Percentiles rank a stretch among this genome's conserved stretches.
Conservation (phyloP, 2,113 vertebrate species). For the Pithys albifrons region DNA sequence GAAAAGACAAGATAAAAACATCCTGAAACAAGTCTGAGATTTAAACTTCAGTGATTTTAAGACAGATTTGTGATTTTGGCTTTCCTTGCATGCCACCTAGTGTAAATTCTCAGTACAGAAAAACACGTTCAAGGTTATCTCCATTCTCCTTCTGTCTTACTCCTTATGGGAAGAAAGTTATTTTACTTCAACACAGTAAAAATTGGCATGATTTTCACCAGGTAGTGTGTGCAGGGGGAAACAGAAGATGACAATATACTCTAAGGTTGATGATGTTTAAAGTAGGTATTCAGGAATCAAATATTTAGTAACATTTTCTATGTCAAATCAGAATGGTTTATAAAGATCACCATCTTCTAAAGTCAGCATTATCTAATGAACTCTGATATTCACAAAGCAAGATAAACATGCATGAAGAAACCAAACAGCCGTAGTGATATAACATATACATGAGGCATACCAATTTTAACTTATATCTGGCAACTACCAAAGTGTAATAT, state of each 20-base stretch:
- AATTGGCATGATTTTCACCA: background rate
- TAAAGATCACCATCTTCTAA: background rate
- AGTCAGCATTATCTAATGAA: background rate
- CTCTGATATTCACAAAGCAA: background rate
- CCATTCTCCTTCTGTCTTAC: background rate
- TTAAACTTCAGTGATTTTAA: background rate
- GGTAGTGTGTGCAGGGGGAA: background rate
- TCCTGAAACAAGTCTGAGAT: background rate
- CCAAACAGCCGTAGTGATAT: background rate
- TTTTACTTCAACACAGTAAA: background rate
- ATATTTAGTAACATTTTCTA: background rate
- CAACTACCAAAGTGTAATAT: background rate
- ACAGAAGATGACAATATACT: background rate
- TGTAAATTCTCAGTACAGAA: constrained; percentile 75
- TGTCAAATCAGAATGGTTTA: background rate
- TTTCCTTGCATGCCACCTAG: constrained; percentile 83
- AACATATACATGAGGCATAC: background rate
- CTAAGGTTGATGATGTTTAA: background rate
- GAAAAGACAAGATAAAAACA: background rate
- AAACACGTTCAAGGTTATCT: background rate
- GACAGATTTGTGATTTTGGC: constrained; percentile 42
- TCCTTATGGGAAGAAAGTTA: background rate
- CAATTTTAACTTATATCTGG: background rate
- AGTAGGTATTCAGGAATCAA: background rate
- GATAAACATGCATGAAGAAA: background rate